Evolutionary conservation across 2,888 invertebrate genomes (phyloP), one percentile per base, ranked within the genome.

Genomic region (Calliopum simillimum): DNA sequence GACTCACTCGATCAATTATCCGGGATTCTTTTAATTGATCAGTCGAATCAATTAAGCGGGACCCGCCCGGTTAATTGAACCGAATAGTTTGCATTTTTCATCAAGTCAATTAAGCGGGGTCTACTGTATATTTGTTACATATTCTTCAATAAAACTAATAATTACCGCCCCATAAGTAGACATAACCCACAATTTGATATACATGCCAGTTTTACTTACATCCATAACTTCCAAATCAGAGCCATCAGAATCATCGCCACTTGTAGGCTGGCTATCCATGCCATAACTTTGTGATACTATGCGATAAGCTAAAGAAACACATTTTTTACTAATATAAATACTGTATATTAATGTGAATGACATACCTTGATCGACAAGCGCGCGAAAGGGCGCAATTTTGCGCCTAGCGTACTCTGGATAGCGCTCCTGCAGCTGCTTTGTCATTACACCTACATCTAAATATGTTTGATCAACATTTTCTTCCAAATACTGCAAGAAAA

Each of bases 361-460:
- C 75, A 72, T 80, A 88, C 87, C 88, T 81, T 88, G 90, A 81
- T 92, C 91, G n/a, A 95, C 94, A 82, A 92, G 87, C 70, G 90
- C 89, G 81, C 92, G 89, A 84, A 97, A 95, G n/a, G 93, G 92
- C 69, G 88, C 90, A 72, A 92, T 89, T 86, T 95, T 95, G 80
- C 93, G 92, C 79, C 92, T 91, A 70, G 90, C 89, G 87, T 96
- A 97, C 80, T 96, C 96, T 68, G 91, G 88, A 80, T 90, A 91
- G 78, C 90, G 90, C 79, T 89, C 90, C 87, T 93, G 93, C 66
- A 96, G 88, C 78, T 91, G 90, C 83, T 93, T 92, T 78, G 94
- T 93, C 93, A 96, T 94, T 81, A 91, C 90, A 82, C 92, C 91
- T 70, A 95, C 92, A 88, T 95, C 94, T 75, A 95, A 90, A 83